phyloP scores from a whole-genome alignment of 2,113 vertebrate species.

The Sylvicapra grimmia region DNA sequence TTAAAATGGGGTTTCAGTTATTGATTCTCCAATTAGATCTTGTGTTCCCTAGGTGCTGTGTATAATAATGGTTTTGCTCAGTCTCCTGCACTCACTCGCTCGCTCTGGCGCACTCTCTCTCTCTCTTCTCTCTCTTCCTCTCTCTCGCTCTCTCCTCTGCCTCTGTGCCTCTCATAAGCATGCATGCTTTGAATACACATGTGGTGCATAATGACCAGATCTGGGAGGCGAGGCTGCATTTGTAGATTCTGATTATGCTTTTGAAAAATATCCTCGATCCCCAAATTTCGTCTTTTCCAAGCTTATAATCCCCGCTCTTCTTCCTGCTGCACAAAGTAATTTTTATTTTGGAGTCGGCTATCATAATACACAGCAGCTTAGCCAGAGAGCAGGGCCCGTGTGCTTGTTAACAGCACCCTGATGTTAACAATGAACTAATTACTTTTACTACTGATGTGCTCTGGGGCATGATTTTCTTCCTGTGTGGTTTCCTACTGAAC shows the following conservation, averaged over 20 bases:
- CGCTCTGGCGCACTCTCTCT: neutral
- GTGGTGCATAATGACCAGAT: constrained; percentile 48
- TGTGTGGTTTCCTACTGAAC: constrained; percentile 64
- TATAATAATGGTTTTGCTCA: constrained; percentile 54
- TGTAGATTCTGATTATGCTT: constrained; percentile 53
- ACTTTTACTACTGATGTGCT: constrained; percentile 73
- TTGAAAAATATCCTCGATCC: constrained; percentile 63
- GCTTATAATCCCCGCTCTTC: constrained; percentile 29
- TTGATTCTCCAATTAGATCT: constrained; percentile 79
- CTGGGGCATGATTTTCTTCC: constrained; percentile 70
- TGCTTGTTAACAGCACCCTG: constrained; percentile 65
- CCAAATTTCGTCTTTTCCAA: constrained; percentile 43
- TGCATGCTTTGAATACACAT: constrained; percentile 67
- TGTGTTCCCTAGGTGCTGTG: constrained; percentile 61
- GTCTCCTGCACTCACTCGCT: constrained; percentile 24
- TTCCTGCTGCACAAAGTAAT: constrained; percentile 50
- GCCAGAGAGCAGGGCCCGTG: constrained; percentile 56
- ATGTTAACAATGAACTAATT: constrained; percentile 74
- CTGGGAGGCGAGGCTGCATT: constrained; percentile 40
- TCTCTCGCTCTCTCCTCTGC: neutral
- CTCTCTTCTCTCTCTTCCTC: neutral
- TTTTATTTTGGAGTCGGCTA: constrained; percentile 60
- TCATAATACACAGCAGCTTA: constrained; percentile 21
- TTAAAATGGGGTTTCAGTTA: constrained; percentile 77
- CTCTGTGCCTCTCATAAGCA: neutral